phyloP scores from a whole-genome alignment of 2,888 invertebrate genomes.

The Apoda limacodes region DNA sequence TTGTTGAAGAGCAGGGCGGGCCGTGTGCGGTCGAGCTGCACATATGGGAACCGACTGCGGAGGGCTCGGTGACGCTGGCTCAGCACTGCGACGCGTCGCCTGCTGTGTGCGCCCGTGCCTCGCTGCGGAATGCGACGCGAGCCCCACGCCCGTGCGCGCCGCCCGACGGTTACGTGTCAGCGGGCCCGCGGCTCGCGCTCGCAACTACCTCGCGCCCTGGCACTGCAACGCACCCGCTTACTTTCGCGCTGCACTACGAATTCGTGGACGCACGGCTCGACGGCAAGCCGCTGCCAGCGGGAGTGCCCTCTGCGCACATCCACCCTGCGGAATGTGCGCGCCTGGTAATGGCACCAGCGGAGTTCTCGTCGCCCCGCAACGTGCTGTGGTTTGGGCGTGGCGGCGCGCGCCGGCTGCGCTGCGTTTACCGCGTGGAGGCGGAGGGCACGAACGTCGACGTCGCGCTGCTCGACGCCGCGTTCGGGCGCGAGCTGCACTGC shows the following conservation, averaged over 20 bases:
- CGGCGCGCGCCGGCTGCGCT: conserved; percentile 80
- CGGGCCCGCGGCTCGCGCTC: conserved; percentile 40
- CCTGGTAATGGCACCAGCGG: conserved; percentile 47
- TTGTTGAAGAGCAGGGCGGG: conserved; percentile 11
- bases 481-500: conserved; percentile 73
- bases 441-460: conserved; percentile 74
- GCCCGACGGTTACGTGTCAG: conserved; percentile 82
- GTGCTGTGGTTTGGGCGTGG: conserved; percentile 88
- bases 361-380: conserved; percentile 82
- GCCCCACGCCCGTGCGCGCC: conserved; percentile 82
- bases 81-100: conserved; percentile 83
- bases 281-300: conserved; percentile 71
- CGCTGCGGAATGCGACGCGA: conserved; percentile 78
- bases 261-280: conserved; percentile 85
- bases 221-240: conserved; percentile 83
- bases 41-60: conserved; percentile 81
- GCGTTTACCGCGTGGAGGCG: conserved; percentile 81
- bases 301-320: conserved; percentile 39
- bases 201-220: conserved; percentile 71
- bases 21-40: conserved; percentile 77
- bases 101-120: conserved; percentile 84
- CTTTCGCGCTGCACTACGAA: conserved; percentile 81
- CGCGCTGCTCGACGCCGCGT: conserved; percentile 76
- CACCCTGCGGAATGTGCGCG: conserved; percentile 46
- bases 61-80: conserved; percentile 62